Conservation (phyloP, 2,797 vertebrate genomes). For the Picus viridis region DNA sequence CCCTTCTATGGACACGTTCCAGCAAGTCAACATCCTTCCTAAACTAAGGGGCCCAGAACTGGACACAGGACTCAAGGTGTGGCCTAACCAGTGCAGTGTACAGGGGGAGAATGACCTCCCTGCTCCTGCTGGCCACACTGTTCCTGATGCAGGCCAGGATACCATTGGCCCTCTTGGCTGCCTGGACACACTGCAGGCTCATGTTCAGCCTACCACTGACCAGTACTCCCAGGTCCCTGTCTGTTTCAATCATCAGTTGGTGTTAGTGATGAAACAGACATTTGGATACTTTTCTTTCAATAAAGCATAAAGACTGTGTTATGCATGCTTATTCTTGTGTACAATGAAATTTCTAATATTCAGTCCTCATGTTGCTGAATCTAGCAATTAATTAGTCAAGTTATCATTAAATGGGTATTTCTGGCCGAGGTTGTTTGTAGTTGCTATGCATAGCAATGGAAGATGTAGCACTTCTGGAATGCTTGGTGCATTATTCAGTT, state of each 20-base stretch:
- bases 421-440: neutral
- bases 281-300: neutral
- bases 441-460: neutral
- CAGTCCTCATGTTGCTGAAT: neutral
- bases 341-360: neutral
- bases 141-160: no score
- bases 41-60: no score
- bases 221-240: neutral
- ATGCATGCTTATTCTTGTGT: neutral
- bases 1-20: no score
- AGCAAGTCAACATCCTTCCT: no score
- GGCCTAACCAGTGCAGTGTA: no score
- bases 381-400: neutral
- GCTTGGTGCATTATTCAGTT: neutral
- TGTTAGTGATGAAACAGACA: neutral
- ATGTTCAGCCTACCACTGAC: no score
- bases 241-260: conserved; percentile 2
- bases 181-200: no score
- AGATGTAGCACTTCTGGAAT: neutral
- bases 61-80: no score
- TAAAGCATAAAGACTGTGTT: neutral
- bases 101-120: no score
- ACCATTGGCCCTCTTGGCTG: no score
- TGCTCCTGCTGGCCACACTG: no score
- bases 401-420: neutral